These are phyloP conservation scores for Porites lobata DNA, from an alignment of 92 coral and sea anemone species.

Conservation along the genomic window DNA sequence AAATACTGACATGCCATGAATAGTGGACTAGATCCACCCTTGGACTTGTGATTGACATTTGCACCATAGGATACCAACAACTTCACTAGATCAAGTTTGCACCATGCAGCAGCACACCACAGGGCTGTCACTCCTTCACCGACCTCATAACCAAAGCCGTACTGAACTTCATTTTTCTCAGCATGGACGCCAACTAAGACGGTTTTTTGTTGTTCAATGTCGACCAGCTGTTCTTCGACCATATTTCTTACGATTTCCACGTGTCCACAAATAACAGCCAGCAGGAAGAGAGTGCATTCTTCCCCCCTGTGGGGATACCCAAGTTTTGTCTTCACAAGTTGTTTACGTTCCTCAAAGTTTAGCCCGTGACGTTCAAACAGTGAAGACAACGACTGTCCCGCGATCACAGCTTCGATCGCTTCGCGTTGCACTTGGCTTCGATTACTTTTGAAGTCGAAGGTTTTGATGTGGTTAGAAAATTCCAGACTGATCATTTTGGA, in stretches of 20 bases:
- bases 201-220: slow-evolving; percentile 56
- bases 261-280: slow-evolving; percentile 64
- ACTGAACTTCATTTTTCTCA: slow-evolving; percentile 14
- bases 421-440: slow-evolving; percentile 25
- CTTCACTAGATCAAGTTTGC: slow-evolving; percentile 53
- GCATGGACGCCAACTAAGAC: slow-evolving; percentile 49
- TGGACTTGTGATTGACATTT: slow-evolving; percentile 46
- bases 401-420: slow-evolving; percentile 41
- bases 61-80: slow-evolving; percentile 48
- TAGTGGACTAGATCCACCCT: slow-evolving; percentile 50
- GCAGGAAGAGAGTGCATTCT: slow-evolving; percentile 49
- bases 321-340: slow-evolving; percentile 59
- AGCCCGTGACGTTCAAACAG: slow-evolving; percentile 51
- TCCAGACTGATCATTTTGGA: slow-evolving; percentile 48
- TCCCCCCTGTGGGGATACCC: slow-evolving; percentile 61
- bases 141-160: slow-evolving; percentile 61
- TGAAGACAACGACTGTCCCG: slow-evolving; percentile 33
- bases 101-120: slow-evolving; percentile 75
- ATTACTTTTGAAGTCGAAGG: slow-evolving; percentile 44
- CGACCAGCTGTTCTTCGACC: slow-evolving; percentile 49
- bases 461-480: slow-evolving; percentile 48
- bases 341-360: slow-evolving; percentile 49
- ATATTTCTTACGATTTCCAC: slow-evolving; percentile 43
- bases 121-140: slow-evolving; percentile 66
- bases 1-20: slow-evolving; percentile 66